phyloP scores from a whole-genome alignment of 2,888 invertebrate species.

The Mythimna loreyi region DNA sequence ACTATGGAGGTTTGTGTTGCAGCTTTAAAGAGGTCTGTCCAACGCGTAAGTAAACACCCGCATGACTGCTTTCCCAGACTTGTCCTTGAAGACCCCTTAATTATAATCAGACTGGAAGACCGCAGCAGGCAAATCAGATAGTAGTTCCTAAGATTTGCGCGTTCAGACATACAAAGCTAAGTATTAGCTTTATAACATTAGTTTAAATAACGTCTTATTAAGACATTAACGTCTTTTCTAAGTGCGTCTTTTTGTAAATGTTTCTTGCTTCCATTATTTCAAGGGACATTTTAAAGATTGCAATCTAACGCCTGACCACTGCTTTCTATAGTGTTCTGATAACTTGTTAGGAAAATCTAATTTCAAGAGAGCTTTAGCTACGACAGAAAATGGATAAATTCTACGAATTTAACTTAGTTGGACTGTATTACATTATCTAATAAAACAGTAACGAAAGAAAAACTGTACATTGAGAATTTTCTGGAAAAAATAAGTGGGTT shows the following conservation, averaged over 20 bases:
- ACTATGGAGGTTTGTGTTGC: no score
- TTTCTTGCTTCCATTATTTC: constrained; percentile 14
- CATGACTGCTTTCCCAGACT: no score
- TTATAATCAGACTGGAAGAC: no score
- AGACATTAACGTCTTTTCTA: not conserved
- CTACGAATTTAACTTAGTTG: not conserved
- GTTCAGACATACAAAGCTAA: no score
- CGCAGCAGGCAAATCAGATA: no score
- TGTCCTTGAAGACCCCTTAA: no score
- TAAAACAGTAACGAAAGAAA: no score
- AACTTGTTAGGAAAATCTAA: constrained; percentile 19
- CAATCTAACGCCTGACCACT: constrained; percentile 16
- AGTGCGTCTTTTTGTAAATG: constrained; percentile 5
- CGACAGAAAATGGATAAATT: not conserved
- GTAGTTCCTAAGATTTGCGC: no score
- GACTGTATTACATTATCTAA: not conserved
- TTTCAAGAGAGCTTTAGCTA: not conserved
- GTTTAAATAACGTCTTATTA: not conserved
- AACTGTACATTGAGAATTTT: no score
- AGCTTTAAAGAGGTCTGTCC: no score
- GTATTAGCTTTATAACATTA: not conserved
- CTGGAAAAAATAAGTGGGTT: no score
- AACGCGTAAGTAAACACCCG: no score
- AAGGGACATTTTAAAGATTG: constrained; percentile 21
- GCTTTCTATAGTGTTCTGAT: constrained; percentile 14